Conservation (phyloP, 2,888 invertebrate species). For the Cheilosia grossa region DNA sequence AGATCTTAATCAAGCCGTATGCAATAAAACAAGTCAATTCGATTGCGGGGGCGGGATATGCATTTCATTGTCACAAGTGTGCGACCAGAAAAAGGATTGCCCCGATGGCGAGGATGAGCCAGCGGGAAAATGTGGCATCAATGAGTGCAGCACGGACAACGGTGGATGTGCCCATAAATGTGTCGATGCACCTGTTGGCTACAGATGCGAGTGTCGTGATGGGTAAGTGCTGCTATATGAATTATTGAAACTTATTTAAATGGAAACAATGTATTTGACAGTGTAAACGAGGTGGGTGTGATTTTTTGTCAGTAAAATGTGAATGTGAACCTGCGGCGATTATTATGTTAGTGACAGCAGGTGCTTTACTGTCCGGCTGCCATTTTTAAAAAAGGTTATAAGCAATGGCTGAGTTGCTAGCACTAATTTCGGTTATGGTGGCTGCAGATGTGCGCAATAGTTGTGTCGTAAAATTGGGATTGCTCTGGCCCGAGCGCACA, state of each 20-base stretch:
- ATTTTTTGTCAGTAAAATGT: too few relatives aligned
- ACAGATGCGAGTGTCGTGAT: constrained; percentile 91
- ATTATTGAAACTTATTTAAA: constrained; percentile 6
- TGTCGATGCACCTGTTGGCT: constrained; percentile 91
- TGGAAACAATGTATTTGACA: constrained; percentile 5
- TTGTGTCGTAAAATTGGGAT: too few relatives aligned
- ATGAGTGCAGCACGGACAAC: constrained; percentile 91
- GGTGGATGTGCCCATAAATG: constrained; percentile 95
- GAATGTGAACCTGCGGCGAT: too few relatives aligned
- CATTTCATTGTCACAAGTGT: constrained; percentile 90
- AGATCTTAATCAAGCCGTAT: constrained; percentile 83
- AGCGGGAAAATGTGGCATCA: constrained; percentile 88
- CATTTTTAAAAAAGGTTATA: too few relatives aligned
- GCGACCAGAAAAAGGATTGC: constrained; percentile 94
- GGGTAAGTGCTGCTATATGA: constrained; percentile 84
- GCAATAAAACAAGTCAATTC: constrained; percentile 90
- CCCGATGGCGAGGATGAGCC: constrained; percentile 95
- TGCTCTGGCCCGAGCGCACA: too few relatives aligned
- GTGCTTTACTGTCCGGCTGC: too few relatives aligned
- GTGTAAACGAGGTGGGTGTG: too few relatives aligned
- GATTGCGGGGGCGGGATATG: constrained; percentile 94
- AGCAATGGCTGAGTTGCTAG: too few relatives aligned
- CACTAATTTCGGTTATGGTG: too few relatives aligned
- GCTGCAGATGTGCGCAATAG: too few relatives aligned
- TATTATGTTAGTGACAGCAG: too few relatives aligned